Evolutionary conservation across 2,113 vertebrate species (phyloP), one percentile per base, ranked within the genome.

Genomic region (Coregonus clupeaformis): DNA sequence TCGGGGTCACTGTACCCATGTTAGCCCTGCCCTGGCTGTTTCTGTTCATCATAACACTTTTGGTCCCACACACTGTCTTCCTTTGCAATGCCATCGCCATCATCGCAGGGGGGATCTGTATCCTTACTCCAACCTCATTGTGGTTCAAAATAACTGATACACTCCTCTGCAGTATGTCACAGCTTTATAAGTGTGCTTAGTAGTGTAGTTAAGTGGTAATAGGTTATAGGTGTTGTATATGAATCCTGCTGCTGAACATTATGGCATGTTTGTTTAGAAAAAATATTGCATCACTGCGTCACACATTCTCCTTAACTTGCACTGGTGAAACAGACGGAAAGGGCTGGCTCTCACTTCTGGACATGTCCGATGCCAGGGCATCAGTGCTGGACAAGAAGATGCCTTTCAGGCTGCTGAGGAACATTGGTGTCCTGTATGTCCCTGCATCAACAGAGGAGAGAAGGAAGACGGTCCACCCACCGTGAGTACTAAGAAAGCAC

Each of bases 51-150:
- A 0, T 89, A 5, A 91, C 90, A 0, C 90, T 94, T 71, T 78
- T 94, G 68, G 80, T 95, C 5, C 94, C 94, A 2, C 83, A 77
- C 67, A 92, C 90, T 4, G 92, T 91, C 1, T 83, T 95, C 71
- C 2, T 95, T 75, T 90, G 92, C 52, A 94, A 95, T 13, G 59
- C 93, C 0, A 87, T 92, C 69, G 94, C 94, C 32, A 90, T 95
- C 1, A 12, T 90, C 0, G 80, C 90, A 6, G 95, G 95, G 12
- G 71, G 91, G 5, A 74, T 89, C 0, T 94, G 95, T 96, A 96
- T 96, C 95, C 94, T 95, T 94, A 78, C 16, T 13, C 7, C 49
- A 52, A n/a, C 22, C 5, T 12, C 16, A 36, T 11, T 24, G 6
- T n/a, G 5, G n/a, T 4, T 24, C 63, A 45, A 4, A 45, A 6